Evolutionary conservation across 2,797 vertebrate species (phyloP).

Genomic region (Propithecus deckenii): DNA sequence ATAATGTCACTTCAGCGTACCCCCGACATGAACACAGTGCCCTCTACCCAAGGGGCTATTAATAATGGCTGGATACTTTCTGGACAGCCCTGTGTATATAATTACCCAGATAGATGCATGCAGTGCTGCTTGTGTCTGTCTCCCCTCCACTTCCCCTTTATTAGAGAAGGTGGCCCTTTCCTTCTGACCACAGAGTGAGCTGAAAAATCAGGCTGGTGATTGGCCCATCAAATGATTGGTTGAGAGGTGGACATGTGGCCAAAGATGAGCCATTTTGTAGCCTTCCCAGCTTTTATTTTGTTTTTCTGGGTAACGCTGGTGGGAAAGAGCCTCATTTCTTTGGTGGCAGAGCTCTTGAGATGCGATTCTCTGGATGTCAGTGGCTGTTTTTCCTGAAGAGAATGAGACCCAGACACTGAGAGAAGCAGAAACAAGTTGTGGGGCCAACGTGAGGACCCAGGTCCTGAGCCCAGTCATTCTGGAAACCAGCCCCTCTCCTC

Average conservation of each 20-base stretch:
- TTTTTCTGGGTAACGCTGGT: neutral
- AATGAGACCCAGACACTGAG: neutral
- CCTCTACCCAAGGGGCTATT: no score
- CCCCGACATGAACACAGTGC: neutral
- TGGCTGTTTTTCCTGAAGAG: neutral
- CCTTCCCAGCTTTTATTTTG: neutral
- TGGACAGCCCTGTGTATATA: neutral
- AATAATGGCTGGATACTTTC: no score
- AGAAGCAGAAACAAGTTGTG: neutral
- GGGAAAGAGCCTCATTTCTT: neutral
- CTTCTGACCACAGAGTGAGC: neutral
- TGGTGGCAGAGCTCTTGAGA: neutral
- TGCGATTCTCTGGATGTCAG: neutral
- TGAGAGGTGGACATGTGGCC: neutral
- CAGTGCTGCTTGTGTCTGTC: neutral
- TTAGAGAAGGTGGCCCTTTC: neutral
- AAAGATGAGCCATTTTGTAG: neutral
- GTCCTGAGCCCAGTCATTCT: neutral
- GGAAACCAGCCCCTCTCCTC: neutral
- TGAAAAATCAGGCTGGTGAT: neutral
- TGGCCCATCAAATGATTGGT: neutral
- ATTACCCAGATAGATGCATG: neutral
- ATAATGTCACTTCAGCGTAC: neutral
- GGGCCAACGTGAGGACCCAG: neutral
- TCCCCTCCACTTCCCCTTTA: neutral